Conservation (phyloP, 2,888 invertebrate species). For the Sphinx pinastri region DNA sequence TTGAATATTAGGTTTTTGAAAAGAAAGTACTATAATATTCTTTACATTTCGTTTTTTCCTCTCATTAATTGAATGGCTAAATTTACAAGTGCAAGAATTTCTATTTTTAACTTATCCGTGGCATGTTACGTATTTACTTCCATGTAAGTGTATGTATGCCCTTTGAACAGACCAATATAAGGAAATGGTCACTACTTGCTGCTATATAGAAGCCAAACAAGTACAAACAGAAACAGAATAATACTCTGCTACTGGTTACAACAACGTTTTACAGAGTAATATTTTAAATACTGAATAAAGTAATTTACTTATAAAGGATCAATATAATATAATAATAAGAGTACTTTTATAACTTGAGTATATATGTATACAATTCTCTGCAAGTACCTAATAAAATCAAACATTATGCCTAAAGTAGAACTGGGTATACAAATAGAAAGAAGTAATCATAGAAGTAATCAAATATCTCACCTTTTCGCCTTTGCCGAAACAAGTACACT, state of each 20-base stretch:
- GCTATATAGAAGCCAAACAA: constrained; percentile 15
- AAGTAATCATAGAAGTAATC: neutral
- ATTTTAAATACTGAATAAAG: neutral
- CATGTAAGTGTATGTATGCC: neutral
- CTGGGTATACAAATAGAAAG: neutral
- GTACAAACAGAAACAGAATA: constrained; percentile 13
- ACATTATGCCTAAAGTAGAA: neutral
- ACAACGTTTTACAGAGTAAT: neutral
- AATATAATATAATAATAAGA: neutral
- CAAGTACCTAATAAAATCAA: neutral
- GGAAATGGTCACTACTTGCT: neutral
- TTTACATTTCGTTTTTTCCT: too few relatives aligned
- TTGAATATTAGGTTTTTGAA: too few relatives aligned
- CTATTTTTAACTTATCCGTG: neutral
- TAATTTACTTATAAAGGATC: neutral
- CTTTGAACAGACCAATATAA: neutral
- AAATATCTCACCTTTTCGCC: constrained; percentile 52
- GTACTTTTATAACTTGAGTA: too few relatives aligned
- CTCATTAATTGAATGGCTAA: too few relatives aligned
- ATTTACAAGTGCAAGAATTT: neutral
- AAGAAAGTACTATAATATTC: too few relatives aligned
- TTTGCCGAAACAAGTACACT: constrained; percentile 52
- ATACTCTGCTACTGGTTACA: neutral
- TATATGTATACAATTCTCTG: too few relatives aligned
- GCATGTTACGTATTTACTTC: neutral